Base-by-base conservation (phyloP, 1,140 invertebrate species). In the Cyclina sinensis region DNA sequence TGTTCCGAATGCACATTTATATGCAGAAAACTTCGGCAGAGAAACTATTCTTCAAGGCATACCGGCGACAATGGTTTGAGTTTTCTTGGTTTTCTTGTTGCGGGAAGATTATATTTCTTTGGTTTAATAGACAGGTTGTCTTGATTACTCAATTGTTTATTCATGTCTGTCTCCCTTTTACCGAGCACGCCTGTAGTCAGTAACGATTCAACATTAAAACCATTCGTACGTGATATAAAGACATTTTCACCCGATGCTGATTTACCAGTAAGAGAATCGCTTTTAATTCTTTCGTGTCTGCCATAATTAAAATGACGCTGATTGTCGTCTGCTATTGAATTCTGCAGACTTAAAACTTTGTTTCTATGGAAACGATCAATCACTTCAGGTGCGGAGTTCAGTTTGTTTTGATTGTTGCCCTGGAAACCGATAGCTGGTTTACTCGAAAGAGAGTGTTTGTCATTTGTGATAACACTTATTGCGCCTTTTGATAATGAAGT, bases 351-450 rank as follows among this genome's bases (percentile, higher is more conserved):
- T 70, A n/a, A 65, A 48, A 30, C 12, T 83, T 32, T 37, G 81
- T 83, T 83, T 32, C 81, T 65, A 70, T 83, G 81, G 81, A 21
- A 65, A 83, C 81, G 81, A 68, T 83, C 81, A 83, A 35, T 70
- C 54, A 30, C 43, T 83, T 83, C 81, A 46, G 81, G 57, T 48
- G 21, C 37, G 21, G 37, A 65, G 39, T 65, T 30, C 39, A 27
- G 62, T 83, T 83, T 68, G 46, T 83, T 83, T 83, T 68, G 81
- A 68, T 32, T 51, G 62, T 83, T 83, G 59, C 62, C 62, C 46
- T 48, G 65, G 81, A 24, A 48, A 83, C 81, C 46, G 62, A 65
- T 70, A 48, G 18, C 9, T 11, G 27, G 18, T 51, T 83, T 43
- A 35, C 9, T 83, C 62, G 46, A 62, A 3, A 21, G 39, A 14